These are phyloP conservation scores for Cheumatopsyche charites DNA, from an alignment of 1,140 invertebrate genomes.

Conservation along the genomic window DNA sequence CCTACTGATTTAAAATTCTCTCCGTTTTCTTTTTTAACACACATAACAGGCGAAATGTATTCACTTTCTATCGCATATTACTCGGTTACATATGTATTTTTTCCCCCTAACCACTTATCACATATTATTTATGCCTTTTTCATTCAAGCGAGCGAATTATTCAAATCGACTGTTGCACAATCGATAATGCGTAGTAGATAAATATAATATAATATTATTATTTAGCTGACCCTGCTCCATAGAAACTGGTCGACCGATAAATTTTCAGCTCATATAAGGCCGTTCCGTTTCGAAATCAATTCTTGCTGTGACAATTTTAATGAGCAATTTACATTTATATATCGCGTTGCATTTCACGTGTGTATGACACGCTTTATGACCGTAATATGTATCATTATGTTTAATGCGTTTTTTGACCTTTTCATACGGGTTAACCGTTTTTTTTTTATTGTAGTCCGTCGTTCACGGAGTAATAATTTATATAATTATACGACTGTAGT, in stretches of 20 bases:
- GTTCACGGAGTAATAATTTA: slow-evolving; percentile 16
- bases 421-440: slow-evolving; percentile 21
- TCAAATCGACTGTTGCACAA: background rate
- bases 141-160: background rate
- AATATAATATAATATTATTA: too few relatives aligned
- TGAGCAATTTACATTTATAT: too few relatives aligned
- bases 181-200: background rate
- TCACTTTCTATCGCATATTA: slow-evolving; percentile 28
- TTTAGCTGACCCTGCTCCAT: too few relatives aligned
- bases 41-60: slow-evolving; percentile 20
- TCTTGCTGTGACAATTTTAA: too few relatives aligned
- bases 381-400: slow-evolving; percentile 15
- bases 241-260: too few relatives aligned
- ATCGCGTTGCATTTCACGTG: too few relatives aligned
- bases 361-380: background rate
- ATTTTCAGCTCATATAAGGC: too few relatives aligned
- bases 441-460: background rate
- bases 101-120: background rate
- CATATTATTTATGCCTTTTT: background rate
- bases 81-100: background rate
- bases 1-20: slow-evolving; percentile 4
- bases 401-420: slow-evolving; percentile 27
- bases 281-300: too few relatives aligned
- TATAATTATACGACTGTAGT: slow-evolving; percentile 6
- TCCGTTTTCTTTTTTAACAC: slow-evolving; percentile 4